phyloP scores from a whole-genome alignment of 2,113 vertebrate genomes.

The Turdus rufiventris region DNA sequence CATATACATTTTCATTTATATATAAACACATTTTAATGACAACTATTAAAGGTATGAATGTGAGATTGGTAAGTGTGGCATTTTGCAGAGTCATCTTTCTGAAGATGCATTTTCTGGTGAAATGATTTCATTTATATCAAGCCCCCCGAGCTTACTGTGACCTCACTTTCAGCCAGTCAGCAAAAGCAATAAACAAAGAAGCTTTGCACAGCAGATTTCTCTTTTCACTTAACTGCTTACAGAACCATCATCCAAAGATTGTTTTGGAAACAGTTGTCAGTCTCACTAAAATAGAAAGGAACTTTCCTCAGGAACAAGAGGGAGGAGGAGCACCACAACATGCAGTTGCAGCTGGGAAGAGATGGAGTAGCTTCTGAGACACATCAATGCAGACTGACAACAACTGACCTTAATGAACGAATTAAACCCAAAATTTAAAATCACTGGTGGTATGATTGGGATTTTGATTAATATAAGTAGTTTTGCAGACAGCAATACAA shows the following conservation, averaged over 20 bases:
- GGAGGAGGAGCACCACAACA: neutral
- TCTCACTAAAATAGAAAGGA: neutral
- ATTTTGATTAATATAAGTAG: neutral
- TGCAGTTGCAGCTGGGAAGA: neutral
- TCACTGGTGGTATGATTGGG: neutral
- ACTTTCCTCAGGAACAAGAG: neutral
- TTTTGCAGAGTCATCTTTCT: neutral
- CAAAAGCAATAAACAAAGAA: constrained; percentile 11
- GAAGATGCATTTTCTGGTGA: neutral
- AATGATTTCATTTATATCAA: neutral
- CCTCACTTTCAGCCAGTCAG: neutral
- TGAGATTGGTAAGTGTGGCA: neutral
- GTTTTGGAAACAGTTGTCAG: neutral
- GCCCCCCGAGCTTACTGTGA: neutral
- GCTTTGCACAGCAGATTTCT: neutral
- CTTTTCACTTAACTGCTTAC: neutral
- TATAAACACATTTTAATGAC: neutral
- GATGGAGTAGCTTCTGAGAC: neutral
- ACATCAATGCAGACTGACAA: neutral
- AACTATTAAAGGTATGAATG: neutral
- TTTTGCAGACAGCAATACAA: neutral
- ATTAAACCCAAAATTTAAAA: neutral
- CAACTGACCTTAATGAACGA: neutral
- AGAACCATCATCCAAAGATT: neutral
- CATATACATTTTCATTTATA: neutral